These are phyloP conservation scores for Oncorhynchus gorbuscha DNA, from an alignment of 2,113 vertebrate species.

Conservation along the genomic window DNA sequence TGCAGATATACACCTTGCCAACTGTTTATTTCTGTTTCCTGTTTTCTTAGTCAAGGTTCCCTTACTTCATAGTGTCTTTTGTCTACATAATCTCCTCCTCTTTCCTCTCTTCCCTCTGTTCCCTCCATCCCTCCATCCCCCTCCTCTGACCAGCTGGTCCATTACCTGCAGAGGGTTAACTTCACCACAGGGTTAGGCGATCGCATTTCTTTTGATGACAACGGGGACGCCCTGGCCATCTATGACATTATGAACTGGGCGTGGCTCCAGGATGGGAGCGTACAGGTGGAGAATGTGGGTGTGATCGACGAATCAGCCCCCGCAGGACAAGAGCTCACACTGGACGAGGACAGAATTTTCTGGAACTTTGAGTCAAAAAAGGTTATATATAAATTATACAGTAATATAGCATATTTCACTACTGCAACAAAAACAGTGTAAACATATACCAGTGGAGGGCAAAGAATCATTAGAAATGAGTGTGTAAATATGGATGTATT, in stretches of 20 bases:
- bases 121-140: background rate
- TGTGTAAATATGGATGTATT: no score
- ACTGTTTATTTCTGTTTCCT: background rate
- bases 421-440: no score
- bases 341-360: slow-evolving; percentile 61
- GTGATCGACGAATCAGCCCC: slow-evolving; percentile 52
- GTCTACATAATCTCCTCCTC: background rate
- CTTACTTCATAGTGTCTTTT: no score
- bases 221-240: slow-evolving; percentile 70
- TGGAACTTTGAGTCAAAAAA: slow-evolving; percentile 58
- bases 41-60: no score
- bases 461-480: no score
- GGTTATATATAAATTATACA: slow-evolving; percentile 25
- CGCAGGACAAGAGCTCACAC: slow-evolving; percentile 47
- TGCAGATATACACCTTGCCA: background rate
- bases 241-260: slow-evolving; percentile 75
- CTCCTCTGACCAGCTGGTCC: slow-evolving; percentile 44
- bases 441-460: no score
- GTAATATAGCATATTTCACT: no score
- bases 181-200: slow-evolving; percentile 69
- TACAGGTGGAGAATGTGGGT: slow-evolving; percentile 57
- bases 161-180: slow-evolving; percentile 66
- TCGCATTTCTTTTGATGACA: slow-evolving; percentile 68
- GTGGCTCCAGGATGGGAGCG: slow-evolving; percentile 51
- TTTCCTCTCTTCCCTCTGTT: background rate